Evolutionary conservation across 1,140 invertebrate genomes (phyloP).

Genomic region (Pseudomyrmex cubaensis): DNA sequence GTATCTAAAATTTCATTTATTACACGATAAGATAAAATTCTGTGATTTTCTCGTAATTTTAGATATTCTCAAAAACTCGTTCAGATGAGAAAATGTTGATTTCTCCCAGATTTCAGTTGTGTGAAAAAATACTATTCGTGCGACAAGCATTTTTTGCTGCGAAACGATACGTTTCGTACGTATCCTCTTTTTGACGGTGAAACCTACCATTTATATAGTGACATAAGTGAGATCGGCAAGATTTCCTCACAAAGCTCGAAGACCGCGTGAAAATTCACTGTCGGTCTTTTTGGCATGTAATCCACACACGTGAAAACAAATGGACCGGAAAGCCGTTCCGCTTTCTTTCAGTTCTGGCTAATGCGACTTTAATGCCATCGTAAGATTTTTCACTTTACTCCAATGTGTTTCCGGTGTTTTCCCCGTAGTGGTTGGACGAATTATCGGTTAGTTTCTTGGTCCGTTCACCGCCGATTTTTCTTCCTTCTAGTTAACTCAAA

Average conservation of each 20-base stretch:
- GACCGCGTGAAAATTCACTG: conserved; percentile 49
- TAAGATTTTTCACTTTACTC: conserved; percentile 66
- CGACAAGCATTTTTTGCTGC: neutral
- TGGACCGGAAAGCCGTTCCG: conserved; percentile 56
- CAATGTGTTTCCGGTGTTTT: conserved; percentile 62
- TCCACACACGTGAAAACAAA: conserved; percentile 31
- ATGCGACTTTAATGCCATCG: conserved; percentile 74
- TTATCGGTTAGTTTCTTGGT: conserved; percentile 17
- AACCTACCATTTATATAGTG: conserved; percentile 25
- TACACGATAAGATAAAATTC: neutral
- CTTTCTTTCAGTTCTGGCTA: conserved; percentile 56
- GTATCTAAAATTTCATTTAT: no score
- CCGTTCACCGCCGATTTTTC: conserved; percentile 3
- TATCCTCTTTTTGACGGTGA: neutral
- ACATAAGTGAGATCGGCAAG: conserved; percentile 8
- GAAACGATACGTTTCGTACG: neutral
- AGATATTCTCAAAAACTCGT: neutral
- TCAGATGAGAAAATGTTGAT: neutral
- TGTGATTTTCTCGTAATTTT: conserved; percentile 13
- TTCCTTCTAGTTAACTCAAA: conserved; percentile 33
- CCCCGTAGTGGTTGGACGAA: conserved; percentile 35
- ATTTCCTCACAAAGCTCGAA: conserved; percentile 36
- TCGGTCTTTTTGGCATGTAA: conserved; percentile 46
- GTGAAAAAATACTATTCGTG: neutral
- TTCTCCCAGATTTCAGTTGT: neutral